Percentiles rank a stretch among this genome's conserved stretches.
phyloP scores from a whole-genome alignment of 2,113 vertebrate species.

The Eulemur rufifrons region DNA sequence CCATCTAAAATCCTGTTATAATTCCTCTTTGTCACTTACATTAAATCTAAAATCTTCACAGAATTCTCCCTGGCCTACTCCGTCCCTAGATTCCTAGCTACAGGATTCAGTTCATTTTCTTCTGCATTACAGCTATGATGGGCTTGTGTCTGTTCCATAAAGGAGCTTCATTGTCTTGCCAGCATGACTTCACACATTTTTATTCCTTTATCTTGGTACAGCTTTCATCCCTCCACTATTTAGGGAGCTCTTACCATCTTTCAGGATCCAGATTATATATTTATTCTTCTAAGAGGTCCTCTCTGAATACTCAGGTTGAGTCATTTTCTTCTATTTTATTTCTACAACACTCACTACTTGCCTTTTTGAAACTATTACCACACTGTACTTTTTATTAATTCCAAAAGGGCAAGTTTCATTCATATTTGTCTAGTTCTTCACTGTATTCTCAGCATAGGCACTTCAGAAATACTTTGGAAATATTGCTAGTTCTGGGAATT shows the following conservation, averaged over 20 bases:
- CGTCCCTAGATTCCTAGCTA: not conserved
- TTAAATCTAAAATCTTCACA: not conserved
- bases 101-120: not conserved
- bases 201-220: not conserved
- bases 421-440: not conserved
- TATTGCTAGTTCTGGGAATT: not conserved
- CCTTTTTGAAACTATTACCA: not conserved
- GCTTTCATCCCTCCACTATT: not conserved
- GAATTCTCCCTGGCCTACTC: not conserved
- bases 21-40: not conserved
- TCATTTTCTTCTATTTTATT: not conserved
- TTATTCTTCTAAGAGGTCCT: not conserved
- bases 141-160: not conserved
- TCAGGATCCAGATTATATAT: not conserved
- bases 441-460: not conserved
- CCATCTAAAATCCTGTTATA: not conserved
- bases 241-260: not conserved
- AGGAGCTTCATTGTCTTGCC: not conserved
- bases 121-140: rapidly evolving
- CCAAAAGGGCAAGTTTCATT: not conserved
- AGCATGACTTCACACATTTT: not conserved
- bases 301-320: not conserved
- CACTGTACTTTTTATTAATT: not conserved
- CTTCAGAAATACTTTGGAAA: not conserved
- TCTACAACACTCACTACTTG: not conserved